Evolutionary conservation across 2,888 invertebrate genomes (phyloP).

Genomic region (Lasioglossum calceatum): DNA sequence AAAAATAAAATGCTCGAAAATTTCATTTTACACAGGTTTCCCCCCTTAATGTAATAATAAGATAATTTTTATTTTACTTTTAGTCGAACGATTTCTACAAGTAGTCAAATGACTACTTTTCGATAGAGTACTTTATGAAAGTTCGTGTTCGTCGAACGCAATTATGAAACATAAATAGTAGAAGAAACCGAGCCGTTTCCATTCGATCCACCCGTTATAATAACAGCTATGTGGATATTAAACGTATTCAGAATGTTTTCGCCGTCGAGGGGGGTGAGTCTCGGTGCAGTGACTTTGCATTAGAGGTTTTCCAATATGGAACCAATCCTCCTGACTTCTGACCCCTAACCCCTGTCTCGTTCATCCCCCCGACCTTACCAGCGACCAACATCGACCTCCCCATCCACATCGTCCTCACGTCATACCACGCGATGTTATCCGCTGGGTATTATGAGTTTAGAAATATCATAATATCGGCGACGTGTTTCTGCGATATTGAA

Average conservation of each 20-base stretch:
- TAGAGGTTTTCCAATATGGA: slow-evolving; percentile 74
- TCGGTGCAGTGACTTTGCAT: slow-evolving; percentile 64
- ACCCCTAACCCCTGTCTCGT: slow-evolving; percentile 29
- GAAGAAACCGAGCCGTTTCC: slow-evolving; percentile 24
- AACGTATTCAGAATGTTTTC: slow-evolving; percentile 74
- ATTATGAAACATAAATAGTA: not conserved
- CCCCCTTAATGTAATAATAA: no score
- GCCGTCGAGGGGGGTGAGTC: slow-evolving; percentile 45
- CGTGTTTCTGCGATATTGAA: slow-evolving; percentile 79
- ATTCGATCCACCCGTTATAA: slow-evolving; percentile 53
- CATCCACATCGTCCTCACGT: slow-evolving; percentile 39
- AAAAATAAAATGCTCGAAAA: no score
- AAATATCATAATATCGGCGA: slow-evolving; percentile 77
- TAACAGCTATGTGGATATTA: slow-evolving; percentile 73
- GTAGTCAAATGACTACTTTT: not conserved
- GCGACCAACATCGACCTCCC: slow-evolving; percentile 20
- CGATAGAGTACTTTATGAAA: not conserved
- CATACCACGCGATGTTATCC: slow-evolving; percentile 60
- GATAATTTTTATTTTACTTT: not conserved
- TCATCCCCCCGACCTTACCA: not conserved
- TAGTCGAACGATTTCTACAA: not conserved
- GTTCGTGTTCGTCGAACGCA: not conserved
- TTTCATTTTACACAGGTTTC: no score
- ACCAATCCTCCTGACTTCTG: slow-evolving; percentile 55
- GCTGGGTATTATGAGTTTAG: slow-evolving; percentile 75